Percentiles rank a stretch among this genome's conserved stretches.
Evolutionary conservation across 64 coral and sea anemone species (phyloP).

Genomic region (Actinia tenebrosa): DNA sequence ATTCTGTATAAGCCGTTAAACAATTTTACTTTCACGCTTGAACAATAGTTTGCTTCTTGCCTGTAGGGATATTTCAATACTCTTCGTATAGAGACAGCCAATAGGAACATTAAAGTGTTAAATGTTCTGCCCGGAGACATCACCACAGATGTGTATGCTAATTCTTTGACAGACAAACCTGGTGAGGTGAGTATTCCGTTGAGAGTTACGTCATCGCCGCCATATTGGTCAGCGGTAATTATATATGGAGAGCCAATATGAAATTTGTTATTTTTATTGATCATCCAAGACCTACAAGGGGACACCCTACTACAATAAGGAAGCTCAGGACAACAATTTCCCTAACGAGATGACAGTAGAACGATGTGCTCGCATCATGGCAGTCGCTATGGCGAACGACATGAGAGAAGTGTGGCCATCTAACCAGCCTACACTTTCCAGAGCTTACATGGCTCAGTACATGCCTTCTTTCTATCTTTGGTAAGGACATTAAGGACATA

Average conservation of each 20-base stretch:
- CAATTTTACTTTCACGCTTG: neutral
- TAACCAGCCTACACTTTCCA: neutral
- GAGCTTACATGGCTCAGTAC: constrained; percentile 45
- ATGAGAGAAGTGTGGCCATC: constrained; percentile 67
- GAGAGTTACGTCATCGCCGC: no score
- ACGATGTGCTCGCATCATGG: constrained; percentile 57
- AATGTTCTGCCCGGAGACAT: constrained; percentile 48
- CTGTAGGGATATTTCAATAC: constrained; percentile 62
- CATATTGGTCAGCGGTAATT: no score
- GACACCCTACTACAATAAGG: neutral
- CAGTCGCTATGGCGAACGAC: constrained; percentile 52
- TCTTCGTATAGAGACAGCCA: constrained; percentile 43
- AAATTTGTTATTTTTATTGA: no score
- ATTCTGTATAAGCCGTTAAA: no score
- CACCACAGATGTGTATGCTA: constrained; percentile 22
- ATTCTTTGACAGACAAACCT: constrained; percentile 42
- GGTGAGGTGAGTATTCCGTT: neutral
- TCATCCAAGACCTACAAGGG: neutral
- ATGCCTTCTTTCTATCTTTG: constrained; percentile 35
- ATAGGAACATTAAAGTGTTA: constrained; percentile 41
- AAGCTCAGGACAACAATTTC: neutral
- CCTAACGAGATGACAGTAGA: constrained; percentile 23
- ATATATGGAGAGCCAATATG: no score
- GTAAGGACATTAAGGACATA: constrained; percentile 34
- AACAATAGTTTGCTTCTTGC: neutral